Evolutionary conservation across 2,888 invertebrate genomes (phyloP), one percentile per base, ranked within the genome.

Genomic region (Brassicogethes aeneus): DNA sequence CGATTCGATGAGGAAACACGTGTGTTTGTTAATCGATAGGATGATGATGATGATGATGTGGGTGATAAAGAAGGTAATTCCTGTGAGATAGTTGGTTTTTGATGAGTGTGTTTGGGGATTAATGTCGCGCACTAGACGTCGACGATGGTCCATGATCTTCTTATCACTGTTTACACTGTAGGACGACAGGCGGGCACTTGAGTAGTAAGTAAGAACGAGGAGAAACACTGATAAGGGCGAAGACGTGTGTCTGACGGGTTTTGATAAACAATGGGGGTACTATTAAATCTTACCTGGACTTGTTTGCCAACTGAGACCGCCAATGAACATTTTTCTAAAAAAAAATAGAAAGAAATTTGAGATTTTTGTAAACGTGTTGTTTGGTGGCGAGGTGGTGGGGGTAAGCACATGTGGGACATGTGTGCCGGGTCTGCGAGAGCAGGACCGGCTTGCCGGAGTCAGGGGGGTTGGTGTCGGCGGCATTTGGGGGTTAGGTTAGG

Each of bases 241-340:
- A n/a, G n/a, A n/a, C n/a, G n/a, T n/a, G n/a, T n/a, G n/a, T n/a
- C n/a, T n/a, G n/a, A n/a, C n/a, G n/a, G n/a, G n/a, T n/a, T n/a
- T n/a, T n/a, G n/a, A n/a, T n/a, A n/a, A n/a, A n/a, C n/a, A n/a
- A n/a, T n/a, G n/a, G n/a, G n/a, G n/a, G n/a, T n/a, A n/a, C n/a
- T n/a, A n/a, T 36, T 17, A 12, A 2, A 15, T 40, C 80, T 77
- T 80, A 96, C 95, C 95, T 85, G 95, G 94, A 80, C 94, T 95
- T 69, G 96, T 97, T 80, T 96, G 96, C 96, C 96, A 97, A 79
- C 95, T 95, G 70, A 97, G 85, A 68, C 97, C 97, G 69, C 97
- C 97, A 77, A 97, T 93, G 83, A 97, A 97, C 95, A 97, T 97
- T 88, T 97, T 97, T 79, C 96, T 96, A 84, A 63, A 90, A 89